A percentile compares a stretch with the other conserved stretches of the same genome.
phyloP scores from a whole-genome alignment of 2,113 vertebrate genomes.

The Oreochromis tanganicae region DNA sequence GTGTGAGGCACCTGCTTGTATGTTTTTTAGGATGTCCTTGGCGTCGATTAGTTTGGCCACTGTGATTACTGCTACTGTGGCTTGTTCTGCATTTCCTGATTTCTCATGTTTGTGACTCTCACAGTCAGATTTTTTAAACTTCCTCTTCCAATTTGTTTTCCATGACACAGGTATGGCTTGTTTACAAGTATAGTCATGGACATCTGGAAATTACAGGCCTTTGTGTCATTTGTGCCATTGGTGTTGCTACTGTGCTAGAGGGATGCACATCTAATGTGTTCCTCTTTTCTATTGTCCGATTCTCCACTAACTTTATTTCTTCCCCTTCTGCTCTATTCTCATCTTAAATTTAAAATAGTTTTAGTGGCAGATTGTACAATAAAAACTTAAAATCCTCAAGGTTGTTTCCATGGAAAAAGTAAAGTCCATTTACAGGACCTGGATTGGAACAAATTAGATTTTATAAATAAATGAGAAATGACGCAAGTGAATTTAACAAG shows the following conservation, averaged over 20 bases:
- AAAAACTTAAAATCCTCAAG: conserved; percentile 22
- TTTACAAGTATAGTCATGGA: neutral
- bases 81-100: neutral
- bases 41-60: neutral
- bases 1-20: neutral
- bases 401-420: conserved; percentile 21
- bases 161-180: neutral
- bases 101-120: neutral
- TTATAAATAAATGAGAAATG: conserved; percentile 24
- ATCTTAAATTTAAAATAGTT: neutral
- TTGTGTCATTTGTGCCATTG: neutral
- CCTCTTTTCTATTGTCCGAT: neutral
- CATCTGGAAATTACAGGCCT: neutral
- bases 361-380: neutral
- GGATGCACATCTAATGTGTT: neutral
- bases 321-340: neutral
- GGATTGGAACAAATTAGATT: neutral
- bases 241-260: neutral
- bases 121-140: neutral
- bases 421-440: neutral
- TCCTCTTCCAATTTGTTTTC: neutral
- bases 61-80: neutral
- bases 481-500: conserved; percentile 25
- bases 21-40: neutral
- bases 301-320: neutral